Evolutionary conservation across 2,888 invertebrate species (phyloP), one percentile per base, ranked within the genome.

Genomic region (Sarcophaga subvicina): DNA sequence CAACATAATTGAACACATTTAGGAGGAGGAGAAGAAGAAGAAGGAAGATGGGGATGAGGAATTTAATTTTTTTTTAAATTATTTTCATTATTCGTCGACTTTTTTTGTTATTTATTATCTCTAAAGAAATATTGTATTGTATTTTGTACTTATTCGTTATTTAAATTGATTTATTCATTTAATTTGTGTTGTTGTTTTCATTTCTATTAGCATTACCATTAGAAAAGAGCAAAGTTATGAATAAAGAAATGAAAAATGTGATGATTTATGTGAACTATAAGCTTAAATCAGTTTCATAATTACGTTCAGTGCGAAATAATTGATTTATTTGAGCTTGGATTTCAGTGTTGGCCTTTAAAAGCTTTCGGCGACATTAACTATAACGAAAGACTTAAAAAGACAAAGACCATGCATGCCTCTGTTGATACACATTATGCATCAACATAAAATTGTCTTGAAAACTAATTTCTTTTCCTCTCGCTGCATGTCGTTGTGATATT

Each of bases 361-460:
- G 5, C 54, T 37, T 37, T 37, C 37, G 37, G 8, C 37, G 2
- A 8, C 37, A 37, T 37, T 20, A 69, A 12, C 22, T 47, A 17
- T 54, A 76, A 54, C 63, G 49, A 81, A 81, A 81, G 67, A 75
- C 69, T 75, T 49, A 49, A 54, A 54, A 17, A 54, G 12, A 0
- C 12, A 17, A 25, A 25, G 25, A 79, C 47, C 25, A 37, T 2
- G 12, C 22, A 27, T 3, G 12, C 22, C 8, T 14, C 4, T 11
- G 37, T 5, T 25, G n/a, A 69, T 59, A 70, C 17, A 77, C 76
- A 82, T 12, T 37, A 54, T 12, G 54, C 54, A 54, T 67, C 62
- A 27, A 17, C 54, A 76, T 79, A 59, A 67, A 59, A 81, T 67
- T 64, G 60, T 20, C 5, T 77, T 83, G 25, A 72, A 82, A 79